A percentile compares a stretch with the other conserved stretches of the same genome.
Conservation (phyloP, 2,888 invertebrate genomes). For the Yponomeuta evonymella region DNA sequence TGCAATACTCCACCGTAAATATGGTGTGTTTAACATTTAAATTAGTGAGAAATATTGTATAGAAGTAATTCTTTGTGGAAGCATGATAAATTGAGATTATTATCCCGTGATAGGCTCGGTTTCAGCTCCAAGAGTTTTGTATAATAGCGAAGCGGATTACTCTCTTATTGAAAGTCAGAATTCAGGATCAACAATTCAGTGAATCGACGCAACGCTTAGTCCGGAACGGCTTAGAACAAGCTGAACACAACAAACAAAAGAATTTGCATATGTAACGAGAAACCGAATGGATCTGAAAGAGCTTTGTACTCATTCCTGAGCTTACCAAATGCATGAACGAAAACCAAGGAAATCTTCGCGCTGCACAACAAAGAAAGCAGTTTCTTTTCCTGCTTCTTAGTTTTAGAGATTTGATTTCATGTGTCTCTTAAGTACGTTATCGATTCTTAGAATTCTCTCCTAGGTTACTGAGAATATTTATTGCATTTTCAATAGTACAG, state of each 20-base stretch:
- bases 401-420: neutral
- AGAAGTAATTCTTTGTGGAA: neutral
- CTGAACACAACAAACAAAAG: slow-evolving; percentile 5
- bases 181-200: neutral
- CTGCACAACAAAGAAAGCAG: neutral
- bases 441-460: neutral
- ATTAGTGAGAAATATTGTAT: neutral
- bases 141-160: neutral
- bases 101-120: neutral
- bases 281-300: slow-evolving; percentile 10
- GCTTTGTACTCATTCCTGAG: slow-evolving; percentile 8
- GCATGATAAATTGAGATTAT: neutral
- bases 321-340: neutral
- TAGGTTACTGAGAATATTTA: neutral
- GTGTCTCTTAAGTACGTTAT: neutral
- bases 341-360: neutral
- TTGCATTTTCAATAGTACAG: neutral
- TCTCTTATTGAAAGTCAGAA: neutral
- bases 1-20: neutral
- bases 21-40: neutral
- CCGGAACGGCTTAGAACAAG: neutral
- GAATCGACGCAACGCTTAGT: slow-evolving; percentile 1
- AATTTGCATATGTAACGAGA: slow-evolving; percentile 13
- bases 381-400: neutral
- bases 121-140: neutral